Base-by-base conservation (phyloP, 2,113 vertebrate species). In the Synodontis membranacea region DNA sequence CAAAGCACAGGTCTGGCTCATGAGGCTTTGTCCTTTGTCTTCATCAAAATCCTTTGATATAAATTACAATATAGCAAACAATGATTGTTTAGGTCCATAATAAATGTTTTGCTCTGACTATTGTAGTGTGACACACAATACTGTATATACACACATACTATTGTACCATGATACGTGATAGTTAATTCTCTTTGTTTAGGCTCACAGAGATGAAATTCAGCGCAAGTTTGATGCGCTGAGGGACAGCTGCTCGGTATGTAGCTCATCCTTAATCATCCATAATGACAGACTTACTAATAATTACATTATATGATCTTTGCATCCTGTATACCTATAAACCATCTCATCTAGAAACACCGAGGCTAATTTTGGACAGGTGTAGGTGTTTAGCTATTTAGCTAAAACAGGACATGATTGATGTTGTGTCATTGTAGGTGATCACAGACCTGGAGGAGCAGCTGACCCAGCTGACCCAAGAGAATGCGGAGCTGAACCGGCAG, bases 221-320 rank as follows among this genome's bases (percentile, higher is more conserved):
- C 97, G 96, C 92, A 99, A 99, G 94, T 99, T 99, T 95, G 98
- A 99, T 91, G 97, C 97, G 90, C 96, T 99, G 93, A 96, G 98
- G 94, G 98, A 98, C 95, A 99, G 98, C 95, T 99, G 98, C 93
- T 98, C 98, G 91, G 98, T 99, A 96, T 96, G 97, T 97, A 93
- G 92, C 88, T 66, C 62, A 14, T 60, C 56, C 23, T 8, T 81
- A 21, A 60, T 74, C 7, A 39, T 70, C 21, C 37, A 28, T 46
- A 74, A 46, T 72, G 8, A 72, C 34, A 23, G 68, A 8, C 19
- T 72, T 72, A 46, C 39, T 25, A 25, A 37, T 42, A 42, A 46
- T 31, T 31, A 31, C 14, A 6, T 76, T 17, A 50, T 31, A 76
- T 48, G 14, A 48, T 75, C 44, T 46, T 75, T 75, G 44, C 11